Evolutionary conservation across 2,888 invertebrate genomes (phyloP).

Genomic region (Parnassius smintheus): DNA sequence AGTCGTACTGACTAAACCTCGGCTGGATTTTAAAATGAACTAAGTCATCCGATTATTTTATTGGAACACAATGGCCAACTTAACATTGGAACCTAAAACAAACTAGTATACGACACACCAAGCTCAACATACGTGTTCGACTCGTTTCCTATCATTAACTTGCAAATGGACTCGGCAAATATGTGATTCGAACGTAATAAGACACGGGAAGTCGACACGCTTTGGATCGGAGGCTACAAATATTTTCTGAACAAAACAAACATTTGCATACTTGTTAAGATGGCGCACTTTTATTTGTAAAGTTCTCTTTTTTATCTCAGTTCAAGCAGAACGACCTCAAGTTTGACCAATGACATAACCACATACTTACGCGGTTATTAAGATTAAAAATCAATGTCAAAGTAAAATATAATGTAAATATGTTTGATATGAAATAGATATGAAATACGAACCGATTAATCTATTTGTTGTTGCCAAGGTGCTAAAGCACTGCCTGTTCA

Average conservation of each 20-base stretch:
- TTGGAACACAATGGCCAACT: neutral
- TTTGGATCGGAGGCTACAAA: neutral
- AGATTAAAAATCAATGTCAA: slow-evolving; percentile 3
- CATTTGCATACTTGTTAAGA: neutral
- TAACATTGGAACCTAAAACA: neutral
- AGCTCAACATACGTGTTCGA: neutral
- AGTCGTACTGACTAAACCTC: too few species aligned
- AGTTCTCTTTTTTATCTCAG: neutral
- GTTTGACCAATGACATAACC: neutral
- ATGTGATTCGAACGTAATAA: slow-evolving; percentile 4
- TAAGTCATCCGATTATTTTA: neutral
- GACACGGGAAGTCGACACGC: slow-evolving; percentile 6
- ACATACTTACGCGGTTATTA: slow-evolving; percentile 4
- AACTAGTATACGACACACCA: neutral
- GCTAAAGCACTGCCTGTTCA: too few species aligned
- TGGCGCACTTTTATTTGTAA: neutral
- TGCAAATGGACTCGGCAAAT: slow-evolving; percentile 9
- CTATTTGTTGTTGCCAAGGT: too few species aligned
- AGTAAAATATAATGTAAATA: too few species aligned
- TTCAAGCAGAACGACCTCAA: neutral
- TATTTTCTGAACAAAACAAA: neutral
- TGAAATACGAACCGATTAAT: too few species aligned
- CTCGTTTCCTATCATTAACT: neutral
- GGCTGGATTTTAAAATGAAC: too few species aligned
- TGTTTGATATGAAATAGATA: too few species aligned